Conservation (phyloP, 1,140 invertebrate species). For the Heliconius nattereri region DNA sequence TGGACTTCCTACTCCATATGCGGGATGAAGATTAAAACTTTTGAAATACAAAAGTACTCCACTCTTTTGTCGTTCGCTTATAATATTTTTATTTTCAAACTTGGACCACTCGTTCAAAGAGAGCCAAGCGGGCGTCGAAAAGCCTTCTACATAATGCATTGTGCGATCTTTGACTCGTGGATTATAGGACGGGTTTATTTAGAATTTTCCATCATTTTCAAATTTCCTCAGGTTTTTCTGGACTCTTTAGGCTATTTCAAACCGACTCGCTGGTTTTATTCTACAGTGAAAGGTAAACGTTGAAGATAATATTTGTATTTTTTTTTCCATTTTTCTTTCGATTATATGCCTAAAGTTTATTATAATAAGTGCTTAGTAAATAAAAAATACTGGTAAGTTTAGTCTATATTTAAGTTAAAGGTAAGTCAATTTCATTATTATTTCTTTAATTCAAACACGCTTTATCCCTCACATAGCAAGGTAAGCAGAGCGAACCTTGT, state of each 20-base stretch:
- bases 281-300: background rate
- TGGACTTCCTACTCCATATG: too few relatives aligned
- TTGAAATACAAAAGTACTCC: background rate
- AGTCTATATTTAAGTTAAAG: too few relatives aligned
- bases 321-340: background rate
- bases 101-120: slow-evolving; percentile 7
- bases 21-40: background rate
- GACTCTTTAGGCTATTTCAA: slow-evolving; percentile 8
- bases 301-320: background rate
- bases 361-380: too few relatives aligned
- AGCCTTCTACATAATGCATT: slow-evolving; percentile 29
- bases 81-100: slow-evolving; percentile 1
- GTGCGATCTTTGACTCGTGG: slow-evolving; percentile 22
- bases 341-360: too few relatives aligned
- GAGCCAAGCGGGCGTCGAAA: slow-evolving; percentile 25
- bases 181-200: slow-evolving; percentile 25
- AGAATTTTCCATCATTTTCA: slow-evolving; percentile 20
- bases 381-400: too few relatives aligned
- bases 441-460: too few relatives aligned
- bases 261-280: background rate
- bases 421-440: too few relatives aligned
- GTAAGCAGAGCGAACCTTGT: too few relatives aligned
- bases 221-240: slow-evolving; percentile 1
- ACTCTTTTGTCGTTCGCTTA: background rate
- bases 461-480: too few relatives aligned